A percentile compares a stretch with the other conserved stretches of the same genome.
These are phyloP conservation scores for Euphonia xanthogaster DNA, from an alignment of 2,797 vertebrate genomes.

Conservation along the genomic window DNA sequence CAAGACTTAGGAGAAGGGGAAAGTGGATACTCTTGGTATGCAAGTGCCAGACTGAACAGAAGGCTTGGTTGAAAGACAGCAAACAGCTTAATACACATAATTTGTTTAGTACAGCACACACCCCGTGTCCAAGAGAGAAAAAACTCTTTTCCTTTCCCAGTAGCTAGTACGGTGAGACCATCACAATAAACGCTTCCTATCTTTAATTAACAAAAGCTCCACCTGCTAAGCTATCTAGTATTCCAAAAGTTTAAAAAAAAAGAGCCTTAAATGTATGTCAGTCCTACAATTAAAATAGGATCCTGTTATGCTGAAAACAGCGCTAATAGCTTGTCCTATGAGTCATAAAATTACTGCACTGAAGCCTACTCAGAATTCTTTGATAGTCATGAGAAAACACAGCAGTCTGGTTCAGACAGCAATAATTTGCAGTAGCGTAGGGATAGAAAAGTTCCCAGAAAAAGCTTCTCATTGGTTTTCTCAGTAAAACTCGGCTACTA, in stretches of 20 bases:
- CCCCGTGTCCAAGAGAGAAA: neutral
- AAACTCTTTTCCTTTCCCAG: neutral
- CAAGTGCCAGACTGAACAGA: neutral
- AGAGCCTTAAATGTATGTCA: neutral
- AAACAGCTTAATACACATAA: rapidly evolving
- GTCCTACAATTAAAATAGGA: neutral
- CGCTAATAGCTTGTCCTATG: neutral
- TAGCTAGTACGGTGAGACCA: neutral
- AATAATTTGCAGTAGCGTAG: neutral
- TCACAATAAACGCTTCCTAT: neutral
- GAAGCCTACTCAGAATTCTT: neutral
- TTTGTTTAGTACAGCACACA: neutral
- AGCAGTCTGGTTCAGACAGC: neutral
- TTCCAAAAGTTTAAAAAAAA: neutral
- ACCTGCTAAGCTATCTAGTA: neutral
- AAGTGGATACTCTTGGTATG: neutral
- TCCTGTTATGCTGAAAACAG: neutral
- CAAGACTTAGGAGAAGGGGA: neutral
- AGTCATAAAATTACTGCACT: neutral
- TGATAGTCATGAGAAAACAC: neutral
- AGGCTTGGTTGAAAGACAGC: neutral
- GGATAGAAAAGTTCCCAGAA: neutral
- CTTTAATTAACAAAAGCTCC: neutral
- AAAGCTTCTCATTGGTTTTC: neutral
- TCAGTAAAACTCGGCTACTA: neutral